Percentiles rank a stretch among this genome's conserved stretches.
phyloP scores from a whole-genome alignment of 2,888 invertebrate genomes.

The Oasisia sp. region DNA sequence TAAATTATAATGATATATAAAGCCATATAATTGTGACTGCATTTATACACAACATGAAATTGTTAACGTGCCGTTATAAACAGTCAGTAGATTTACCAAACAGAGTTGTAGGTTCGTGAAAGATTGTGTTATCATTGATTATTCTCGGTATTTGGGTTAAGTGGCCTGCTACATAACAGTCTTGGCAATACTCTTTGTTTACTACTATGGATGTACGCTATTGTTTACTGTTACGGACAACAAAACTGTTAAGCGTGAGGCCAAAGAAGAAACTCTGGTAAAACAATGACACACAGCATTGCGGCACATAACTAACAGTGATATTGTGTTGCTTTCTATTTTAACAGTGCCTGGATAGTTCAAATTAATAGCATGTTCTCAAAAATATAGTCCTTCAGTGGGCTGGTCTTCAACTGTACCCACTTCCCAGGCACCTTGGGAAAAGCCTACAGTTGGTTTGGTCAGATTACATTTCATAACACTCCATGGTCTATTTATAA shows the following conservation, averaged over 20 bases:
- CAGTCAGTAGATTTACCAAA: neutral
- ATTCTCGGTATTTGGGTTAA: neutral
- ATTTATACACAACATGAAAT: neutral
- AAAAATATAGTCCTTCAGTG: neutral
- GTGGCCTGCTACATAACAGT: neutral
- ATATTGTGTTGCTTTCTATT: neutral
- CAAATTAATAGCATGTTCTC: neutral
- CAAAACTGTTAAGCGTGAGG: neutral
- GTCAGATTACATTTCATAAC: constrained; percentile 17
- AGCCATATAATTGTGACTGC: neutral
- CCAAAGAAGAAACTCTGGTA: neutral
- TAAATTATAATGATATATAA: neutral
- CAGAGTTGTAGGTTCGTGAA: too few species aligned
- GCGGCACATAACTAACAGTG: neutral
- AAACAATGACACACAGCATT: too few species aligned
- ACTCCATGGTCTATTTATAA: constrained; percentile 6
- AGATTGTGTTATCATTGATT: neutral
- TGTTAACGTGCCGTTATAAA: neutral
- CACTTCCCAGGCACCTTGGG: neutral
- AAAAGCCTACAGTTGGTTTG: neutral
- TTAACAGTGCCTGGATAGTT: neutral
- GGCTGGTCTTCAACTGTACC: neutral
- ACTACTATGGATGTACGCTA: neutral
- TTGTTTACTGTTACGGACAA: neutral
- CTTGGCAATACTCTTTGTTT: neutral